phyloP scores from a whole-genome alignment of 2,113 vertebrate species.

The Casuarius casuarius region DNA sequence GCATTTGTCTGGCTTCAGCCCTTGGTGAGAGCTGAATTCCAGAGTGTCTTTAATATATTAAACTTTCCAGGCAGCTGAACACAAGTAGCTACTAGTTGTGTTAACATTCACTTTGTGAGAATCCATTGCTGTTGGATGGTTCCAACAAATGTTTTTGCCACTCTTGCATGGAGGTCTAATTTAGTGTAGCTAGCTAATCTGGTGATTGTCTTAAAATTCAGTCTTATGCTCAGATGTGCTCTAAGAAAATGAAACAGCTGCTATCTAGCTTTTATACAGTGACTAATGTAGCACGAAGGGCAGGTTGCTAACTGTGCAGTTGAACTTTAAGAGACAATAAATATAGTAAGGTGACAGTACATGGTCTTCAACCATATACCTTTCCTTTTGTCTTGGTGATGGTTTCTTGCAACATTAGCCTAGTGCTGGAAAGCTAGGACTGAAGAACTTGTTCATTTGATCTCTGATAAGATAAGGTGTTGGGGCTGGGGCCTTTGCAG shows the following conservation, averaged over 20 bases:
- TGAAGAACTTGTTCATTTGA: background rate
- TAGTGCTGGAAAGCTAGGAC: background rate
- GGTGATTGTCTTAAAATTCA: conserved; percentile 36
- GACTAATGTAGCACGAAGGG: conserved; percentile 27
- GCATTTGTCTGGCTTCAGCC: background rate
- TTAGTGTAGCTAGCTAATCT: conserved; percentile 52
- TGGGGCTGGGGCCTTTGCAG: background rate
- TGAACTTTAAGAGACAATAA: background rate
- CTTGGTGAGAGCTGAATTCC: background rate
- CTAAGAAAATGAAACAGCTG: background rate
- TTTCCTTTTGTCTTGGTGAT: background rate
- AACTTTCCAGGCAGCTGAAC: background rate
- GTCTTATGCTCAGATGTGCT: conserved; percentile 31
- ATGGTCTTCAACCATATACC: background rate
- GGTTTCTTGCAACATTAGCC: background rate
- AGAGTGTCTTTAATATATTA: background rate
- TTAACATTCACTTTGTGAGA: conserved; percentile 17
- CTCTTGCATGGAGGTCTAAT: conserved; percentile 33
- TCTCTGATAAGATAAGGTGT: background rate
- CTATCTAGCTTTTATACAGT: conserved; percentile 25
- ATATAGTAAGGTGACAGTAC: background rate
- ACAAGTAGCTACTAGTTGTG: background rate
- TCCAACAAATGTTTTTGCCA: conserved; percentile 18
- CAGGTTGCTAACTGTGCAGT: background rate
- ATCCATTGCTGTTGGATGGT: conserved; percentile 17